Evolutionary conservation across 1,140 invertebrate species (phyloP).

Genomic region (Calephelis virginiensis): DNA sequence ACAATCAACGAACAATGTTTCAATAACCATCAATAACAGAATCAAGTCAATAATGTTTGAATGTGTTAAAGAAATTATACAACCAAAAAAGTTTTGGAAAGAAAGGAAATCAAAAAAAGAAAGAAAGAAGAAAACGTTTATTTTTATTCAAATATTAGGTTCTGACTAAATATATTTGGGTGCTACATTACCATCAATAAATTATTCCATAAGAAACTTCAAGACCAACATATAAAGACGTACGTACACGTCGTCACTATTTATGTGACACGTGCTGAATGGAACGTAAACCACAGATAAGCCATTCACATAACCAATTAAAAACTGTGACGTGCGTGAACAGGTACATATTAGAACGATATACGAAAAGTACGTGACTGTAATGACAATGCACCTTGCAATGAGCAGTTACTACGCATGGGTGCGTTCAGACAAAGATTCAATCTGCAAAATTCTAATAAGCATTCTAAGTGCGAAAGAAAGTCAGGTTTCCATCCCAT

Average conservation of each 20-base stretch:
- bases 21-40: too few species aligned
- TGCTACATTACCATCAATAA: too few species aligned
- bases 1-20: too few species aligned
- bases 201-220: too few species aligned
- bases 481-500: conserved; percentile 66
- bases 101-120: too few species aligned
- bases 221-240: too few species aligned
- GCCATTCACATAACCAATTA: conserved; percentile 25
- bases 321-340: conserved; percentile 30
- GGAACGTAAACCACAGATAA: neutral
- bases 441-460: conserved; percentile 59
- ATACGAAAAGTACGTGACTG: conserved; percentile 30
- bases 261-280: neutral
- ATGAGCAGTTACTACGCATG: conserved; percentile 41
- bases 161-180: too few species aligned
- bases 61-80: too few species aligned
- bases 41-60: too few species aligned
- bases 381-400: conserved; percentile 31
- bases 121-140: too few species aligned
- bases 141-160: too few species aligned
- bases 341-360: conserved; percentile 25
- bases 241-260: neutral
- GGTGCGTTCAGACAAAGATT: conserved; percentile 55
- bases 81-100: too few species aligned
- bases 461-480: conserved; percentile 64